phyloP scores from a whole-genome alignment of 2,797 vertebrate genomes.

The Parauchenoglanis ngamensis region DNA sequence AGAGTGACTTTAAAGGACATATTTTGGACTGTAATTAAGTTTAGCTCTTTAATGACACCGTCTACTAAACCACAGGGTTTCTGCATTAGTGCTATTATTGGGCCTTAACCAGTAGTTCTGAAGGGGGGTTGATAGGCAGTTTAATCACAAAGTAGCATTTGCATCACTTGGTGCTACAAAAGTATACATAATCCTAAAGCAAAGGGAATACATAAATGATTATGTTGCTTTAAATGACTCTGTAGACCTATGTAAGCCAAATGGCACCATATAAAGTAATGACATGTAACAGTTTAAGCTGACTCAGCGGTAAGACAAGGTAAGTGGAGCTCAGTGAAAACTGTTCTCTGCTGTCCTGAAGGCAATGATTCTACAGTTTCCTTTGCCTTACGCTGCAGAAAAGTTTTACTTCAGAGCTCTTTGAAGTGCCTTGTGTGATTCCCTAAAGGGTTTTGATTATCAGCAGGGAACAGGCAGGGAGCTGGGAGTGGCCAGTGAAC shows the following conservation, averaged over 20 bases:
- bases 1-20: not conserved
- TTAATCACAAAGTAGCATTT: not conserved
- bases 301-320: conserved; percentile 64
- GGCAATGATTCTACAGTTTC: conserved; percentile 44
- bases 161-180: not conserved
- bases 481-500: conserved; percentile 31
- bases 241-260: not conserved
- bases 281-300: conserved; percentile 49
- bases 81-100: not conserved
- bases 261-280: conserved; percentile 23
- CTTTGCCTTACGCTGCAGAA: conserved; percentile 59
- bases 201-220: not conserved
- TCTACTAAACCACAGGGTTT: not conserved
- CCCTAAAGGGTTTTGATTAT: conserved; percentile 35
- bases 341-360: conserved; percentile 56
- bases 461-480: conserved; percentile 63
- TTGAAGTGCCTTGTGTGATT: conserved; percentile 59
- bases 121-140: not conserved
- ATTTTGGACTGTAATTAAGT: conserved; percentile 18
- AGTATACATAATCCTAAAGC: not conserved
- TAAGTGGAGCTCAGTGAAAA: conserved; percentile 55
- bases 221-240: not conserved
- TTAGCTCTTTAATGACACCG: not conserved
- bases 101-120: conserved; percentile 10
- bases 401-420: conserved; percentile 35